A percentile compares a stretch with the other conserved stretches of the same genome.
phyloP scores from a whole-genome alignment of 23 tunicate genomes.

The Ascidia mentula region DNA sequence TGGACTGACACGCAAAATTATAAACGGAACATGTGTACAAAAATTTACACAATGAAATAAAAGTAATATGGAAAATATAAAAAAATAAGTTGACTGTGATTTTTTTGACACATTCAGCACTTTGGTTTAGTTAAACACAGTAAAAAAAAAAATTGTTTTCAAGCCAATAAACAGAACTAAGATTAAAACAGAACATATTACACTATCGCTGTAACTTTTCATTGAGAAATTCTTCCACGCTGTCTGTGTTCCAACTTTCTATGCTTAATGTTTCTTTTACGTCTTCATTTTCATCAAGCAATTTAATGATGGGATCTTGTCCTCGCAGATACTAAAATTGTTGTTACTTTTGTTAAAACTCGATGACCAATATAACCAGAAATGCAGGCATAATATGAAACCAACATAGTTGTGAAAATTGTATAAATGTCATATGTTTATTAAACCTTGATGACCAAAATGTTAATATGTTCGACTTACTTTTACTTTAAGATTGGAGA shows the following conservation, averaged over 20 bases:
- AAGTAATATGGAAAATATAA: not conserved
- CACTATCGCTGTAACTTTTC: conserved; percentile 40
- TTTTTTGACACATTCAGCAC: not conserved
- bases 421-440: too few relatives aligned
- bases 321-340: conserved; percentile 64
- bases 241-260: conserved; percentile 77
- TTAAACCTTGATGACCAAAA: too few relatives aligned
- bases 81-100: not conserved
- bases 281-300: conserved; percentile 55
- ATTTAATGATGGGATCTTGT: conserved; percentile 70
- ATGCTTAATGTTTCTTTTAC: conserved; percentile 82
- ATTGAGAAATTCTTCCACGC: conserved; percentile 72
- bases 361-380: not conserved
- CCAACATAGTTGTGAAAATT: too few relatives aligned
- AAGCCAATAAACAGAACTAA: not conserved
- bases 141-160: not conserved
- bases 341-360: not conserved
- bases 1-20: not conserved
- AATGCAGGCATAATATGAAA: too few relatives aligned
- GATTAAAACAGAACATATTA: not conserved
- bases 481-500: conserved; percentile 74
- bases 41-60: not conserved
- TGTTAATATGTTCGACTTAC: conserved; percentile 23
- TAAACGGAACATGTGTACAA: not conserved
- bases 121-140: not conserved